Percentiles rank a stretch among this genome's conserved stretches.
Evolutionary conservation across 2,888 invertebrate species (phyloP).

Genomic region (Lacanobia oleracea): DNA sequence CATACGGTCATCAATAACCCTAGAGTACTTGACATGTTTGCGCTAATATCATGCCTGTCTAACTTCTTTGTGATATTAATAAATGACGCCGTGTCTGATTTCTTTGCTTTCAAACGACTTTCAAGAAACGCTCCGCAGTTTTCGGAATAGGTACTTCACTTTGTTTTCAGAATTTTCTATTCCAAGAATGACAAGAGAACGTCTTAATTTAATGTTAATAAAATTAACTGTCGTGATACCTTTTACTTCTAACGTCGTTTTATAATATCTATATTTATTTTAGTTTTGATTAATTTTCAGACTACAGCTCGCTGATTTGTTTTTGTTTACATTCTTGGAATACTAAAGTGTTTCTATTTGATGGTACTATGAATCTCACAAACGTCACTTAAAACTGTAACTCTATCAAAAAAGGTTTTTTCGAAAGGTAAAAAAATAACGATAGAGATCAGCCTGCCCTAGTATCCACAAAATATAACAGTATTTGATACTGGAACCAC

Average conservation of each 20-base stretch:
- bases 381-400: not conserved
- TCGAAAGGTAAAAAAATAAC: not conserved
- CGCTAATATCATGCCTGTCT: slow-evolving; percentile 56
- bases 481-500: slow-evolving; percentile 40
- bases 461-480: slow-evolving; percentile 31
- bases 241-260: slow-evolving; percentile 11
- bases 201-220: slow-evolving; percentile 2
- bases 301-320: slow-evolving; percentile 8
- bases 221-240: slow-evolving; percentile 8
- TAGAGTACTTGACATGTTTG: slow-evolving; percentile 81
- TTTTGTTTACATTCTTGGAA: not conserved
- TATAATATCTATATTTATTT: not conserved
- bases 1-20: slow-evolving; percentile 99
- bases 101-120: slow-evolving; percentile 16
- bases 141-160: not conserved
- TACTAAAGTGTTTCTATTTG: not conserved
- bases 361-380: not conserved
- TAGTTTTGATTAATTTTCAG: slow-evolving; percentile 12
- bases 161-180: slow-evolving; percentile 26
- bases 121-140: slow-evolving; percentile 14
- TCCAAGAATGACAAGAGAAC: not conserved
- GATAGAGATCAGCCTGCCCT: not conserved
- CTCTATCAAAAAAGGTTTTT: not conserved
- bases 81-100: slow-evolving; percentile 44
- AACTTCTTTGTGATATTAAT: slow-evolving; percentile 58